phyloP scores from a whole-genome alignment of 2,797 vertebrate species.

The Distichodus sexfasciatus region DNA sequence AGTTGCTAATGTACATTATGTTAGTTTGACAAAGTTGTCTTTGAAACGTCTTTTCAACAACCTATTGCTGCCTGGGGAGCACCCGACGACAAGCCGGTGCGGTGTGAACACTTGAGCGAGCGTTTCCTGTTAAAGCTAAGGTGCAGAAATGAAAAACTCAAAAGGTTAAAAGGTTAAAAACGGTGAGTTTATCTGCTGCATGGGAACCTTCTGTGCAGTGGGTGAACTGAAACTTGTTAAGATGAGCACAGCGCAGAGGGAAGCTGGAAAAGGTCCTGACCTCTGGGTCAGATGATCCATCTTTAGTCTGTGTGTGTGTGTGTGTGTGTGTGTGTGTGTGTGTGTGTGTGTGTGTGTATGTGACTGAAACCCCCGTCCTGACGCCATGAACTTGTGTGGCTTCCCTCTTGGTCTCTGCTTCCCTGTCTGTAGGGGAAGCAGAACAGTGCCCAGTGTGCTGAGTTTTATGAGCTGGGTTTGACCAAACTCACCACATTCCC shows the following conservation, averaged over 20 bases:
- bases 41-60: no score
- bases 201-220: conserved; percentile 36
- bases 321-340: conserved; percentile 23
- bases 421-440: conserved; percentile 83
- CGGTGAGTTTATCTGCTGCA: conserved; percentile 18
- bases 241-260: conserved; percentile 54
- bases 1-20: no score
- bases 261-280: conserved; percentile 62
- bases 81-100: not conserved
- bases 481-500: conserved; percentile 88
- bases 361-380: conserved; percentile 56
- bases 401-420: conserved; percentile 77
- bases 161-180: conserved; percentile 46
- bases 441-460: conserved; percentile 89
- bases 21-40: no score
- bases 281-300: conserved; percentile 78
- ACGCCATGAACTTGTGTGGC: conserved; percentile 71
- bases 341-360: conserved; percentile 22
- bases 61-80: no score
- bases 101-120: not conserved
- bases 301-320: conserved; percentile 36
- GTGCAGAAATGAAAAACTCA: conserved; percentile 34
- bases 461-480: conserved; percentile 83
- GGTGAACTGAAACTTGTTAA: conserved; percentile 75
- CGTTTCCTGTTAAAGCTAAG: conserved; percentile 25